Percentiles rank a stretch among this genome's conserved stretches.
Conservation (phyloP, 2,888 invertebrate species). For the Caenorhabditis doughertyi region DNA sequence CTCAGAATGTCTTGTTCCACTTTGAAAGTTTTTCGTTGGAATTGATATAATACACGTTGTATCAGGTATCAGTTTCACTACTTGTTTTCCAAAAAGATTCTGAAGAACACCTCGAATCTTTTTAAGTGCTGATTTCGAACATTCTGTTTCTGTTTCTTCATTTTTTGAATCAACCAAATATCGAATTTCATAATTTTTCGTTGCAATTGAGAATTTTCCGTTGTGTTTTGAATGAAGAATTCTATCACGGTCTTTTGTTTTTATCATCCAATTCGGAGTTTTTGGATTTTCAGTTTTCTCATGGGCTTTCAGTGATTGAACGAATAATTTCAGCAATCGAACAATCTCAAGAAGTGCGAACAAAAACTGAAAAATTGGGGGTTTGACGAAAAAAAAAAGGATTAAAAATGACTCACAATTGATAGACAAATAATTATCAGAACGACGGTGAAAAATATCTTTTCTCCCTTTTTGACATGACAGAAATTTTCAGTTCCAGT, state of each 20-base stretch:
- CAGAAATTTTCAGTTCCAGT: too few relatives aligned
- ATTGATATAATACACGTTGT: conserved; percentile 5
- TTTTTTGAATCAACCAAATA: not conserved
- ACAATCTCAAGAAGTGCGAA: too few relatives aligned
- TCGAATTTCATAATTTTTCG: not conserved
- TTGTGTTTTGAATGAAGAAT: not conserved
- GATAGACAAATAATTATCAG: too few relatives aligned
- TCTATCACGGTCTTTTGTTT: not conserved
- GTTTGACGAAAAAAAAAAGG: too few relatives aligned
- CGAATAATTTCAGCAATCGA: not conserved
- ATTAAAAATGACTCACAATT: too few relatives aligned
- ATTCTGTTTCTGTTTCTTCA: not conserved
- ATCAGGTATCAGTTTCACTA: not conserved
- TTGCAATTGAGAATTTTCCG: not conserved
- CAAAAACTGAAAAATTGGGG: too few relatives aligned
- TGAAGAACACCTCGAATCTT: not conserved
- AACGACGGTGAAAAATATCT: too few relatives aligned
- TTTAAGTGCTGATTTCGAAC: not conserved
- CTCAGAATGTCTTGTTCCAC: not conserved
- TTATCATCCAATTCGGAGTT: not conserved
- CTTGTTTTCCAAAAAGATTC: not conserved
- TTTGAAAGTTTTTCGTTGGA: not conserved
- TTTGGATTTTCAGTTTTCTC: not conserved
- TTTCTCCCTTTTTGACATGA: too few relatives aligned
- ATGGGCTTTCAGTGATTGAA: not conserved